Conservation (phyloP, 2,888 invertebrate genomes). For the Mylabris sibirica region DNA sequence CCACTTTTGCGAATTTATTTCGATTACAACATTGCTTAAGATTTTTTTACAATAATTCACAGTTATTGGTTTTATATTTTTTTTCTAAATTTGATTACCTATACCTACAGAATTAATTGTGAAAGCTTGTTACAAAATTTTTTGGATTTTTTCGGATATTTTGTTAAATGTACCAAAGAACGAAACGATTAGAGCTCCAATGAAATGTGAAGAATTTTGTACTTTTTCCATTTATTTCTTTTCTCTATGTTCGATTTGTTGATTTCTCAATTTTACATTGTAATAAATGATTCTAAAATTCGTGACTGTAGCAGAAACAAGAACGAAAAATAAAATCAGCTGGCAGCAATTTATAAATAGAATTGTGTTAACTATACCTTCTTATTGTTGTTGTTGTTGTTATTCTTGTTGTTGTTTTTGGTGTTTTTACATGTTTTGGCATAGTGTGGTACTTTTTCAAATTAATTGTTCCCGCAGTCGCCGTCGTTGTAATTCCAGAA, state of each 20-base stretch:
- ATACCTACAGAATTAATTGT: no score
- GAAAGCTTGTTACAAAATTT: no score
- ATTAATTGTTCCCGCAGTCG: not conserved
- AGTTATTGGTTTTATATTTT: no score
- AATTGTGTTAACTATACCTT: not conserved
- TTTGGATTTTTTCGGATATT: no score
- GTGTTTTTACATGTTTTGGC: not conserved
- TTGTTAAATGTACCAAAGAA: no score
- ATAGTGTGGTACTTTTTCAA: not conserved
- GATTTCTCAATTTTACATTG: not conserved
- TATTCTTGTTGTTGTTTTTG: not conserved
- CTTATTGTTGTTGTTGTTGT: not conserved
- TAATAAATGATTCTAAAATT: not conserved
- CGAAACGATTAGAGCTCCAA: not conserved
- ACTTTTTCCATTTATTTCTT: not conserved
- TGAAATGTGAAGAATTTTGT: not conserved
- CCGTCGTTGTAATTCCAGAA: not conserved
- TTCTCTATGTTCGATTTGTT: not conserved
- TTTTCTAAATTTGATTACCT: no score
- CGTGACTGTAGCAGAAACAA: not conserved
- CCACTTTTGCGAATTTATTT: no score
- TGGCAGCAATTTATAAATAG: not conserved
- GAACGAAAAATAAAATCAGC: constrained; percentile 8
- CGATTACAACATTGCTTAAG: no score
- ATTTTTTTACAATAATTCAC: no score